Percentiles rank a stretch among this genome's conserved stretches.
These are phyloP conservation scores for Brachypteracias leptosomus DNA, from an alignment of 2,113 vertebrate species.

Conservation along the genomic window DNA sequence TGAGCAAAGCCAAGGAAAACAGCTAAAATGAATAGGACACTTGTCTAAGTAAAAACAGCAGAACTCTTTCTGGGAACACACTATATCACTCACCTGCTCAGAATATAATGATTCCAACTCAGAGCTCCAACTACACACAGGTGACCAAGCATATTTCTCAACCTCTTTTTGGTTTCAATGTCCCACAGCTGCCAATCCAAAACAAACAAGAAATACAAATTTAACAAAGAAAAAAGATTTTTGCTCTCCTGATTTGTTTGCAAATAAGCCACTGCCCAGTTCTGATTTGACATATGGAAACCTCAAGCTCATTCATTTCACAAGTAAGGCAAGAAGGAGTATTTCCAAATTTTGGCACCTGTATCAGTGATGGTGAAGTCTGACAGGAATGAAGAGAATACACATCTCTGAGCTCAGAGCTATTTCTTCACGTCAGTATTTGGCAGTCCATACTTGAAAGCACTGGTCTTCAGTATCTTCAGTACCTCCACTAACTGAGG, in stretches of 20 bases:
- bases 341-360: neutral
- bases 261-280: neutral
- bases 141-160: constrained; percentile 73
- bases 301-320: neutral
- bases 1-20: neutral
- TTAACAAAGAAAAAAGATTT: neutral
- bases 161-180: constrained; percentile 68
- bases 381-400: neutral
- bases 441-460: neutral
- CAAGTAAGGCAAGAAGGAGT: neutral
- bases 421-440: neutral
- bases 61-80: neutral
- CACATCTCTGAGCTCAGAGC: neutral
- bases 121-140: constrained; percentile 74
- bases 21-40: neutral
- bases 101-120: constrained; percentile 79
- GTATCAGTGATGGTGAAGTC: neutral
- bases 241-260: neutral
- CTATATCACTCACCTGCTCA: constrained; percentile 78
- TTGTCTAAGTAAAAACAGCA: neutral
- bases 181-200: constrained; percentile 77
- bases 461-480: neutral
- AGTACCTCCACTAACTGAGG: neutral
- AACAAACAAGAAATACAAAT: neutral
- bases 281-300: neutral